Conservation (phyloP, 1,140 invertebrate species). For the Aricia agestis region DNA sequence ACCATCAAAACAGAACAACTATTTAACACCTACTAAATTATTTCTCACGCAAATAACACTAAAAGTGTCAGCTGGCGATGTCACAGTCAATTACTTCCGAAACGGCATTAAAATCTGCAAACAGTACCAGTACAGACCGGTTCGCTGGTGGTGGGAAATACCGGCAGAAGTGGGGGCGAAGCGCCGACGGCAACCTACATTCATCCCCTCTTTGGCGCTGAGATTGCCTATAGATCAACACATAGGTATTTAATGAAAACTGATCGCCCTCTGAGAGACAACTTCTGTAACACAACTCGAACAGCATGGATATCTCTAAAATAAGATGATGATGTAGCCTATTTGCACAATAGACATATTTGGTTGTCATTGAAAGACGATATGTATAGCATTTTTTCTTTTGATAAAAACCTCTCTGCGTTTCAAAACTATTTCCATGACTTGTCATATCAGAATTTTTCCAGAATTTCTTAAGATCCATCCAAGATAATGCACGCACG, state of each 20-base stretch:
- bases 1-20: not conserved
- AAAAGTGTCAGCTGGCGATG: constrained; percentile 8
- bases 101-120: constrained; percentile 9
- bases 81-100: constrained; percentile 9
- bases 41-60: constrained; percentile 13
- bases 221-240: constrained; percentile 23
- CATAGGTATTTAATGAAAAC: constrained; percentile 25
- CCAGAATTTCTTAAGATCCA: constrained; percentile 35
- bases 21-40: constrained; percentile 2
- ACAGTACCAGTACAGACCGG: constrained; percentile 26
- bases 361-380: not conserved
- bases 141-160: constrained; percentile 34
- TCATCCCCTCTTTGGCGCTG: constrained; percentile 45
- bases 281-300: not conserved
- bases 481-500: constrained; percentile 41
- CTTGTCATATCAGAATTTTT: constrained; percentile 37
- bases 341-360: no score
- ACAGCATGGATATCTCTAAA: no score
- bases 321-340: no score
- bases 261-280: constrained; percentile 15
- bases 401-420: not conserved
- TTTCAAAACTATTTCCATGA: constrained; percentile 30
- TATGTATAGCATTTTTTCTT: no score
- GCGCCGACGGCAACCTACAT: constrained; percentile 52
- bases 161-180: constrained; percentile 4